Conservation (phyloP, 53 echinoderm and acorn worm species). For the Hippasteria phrygiana region DNA sequence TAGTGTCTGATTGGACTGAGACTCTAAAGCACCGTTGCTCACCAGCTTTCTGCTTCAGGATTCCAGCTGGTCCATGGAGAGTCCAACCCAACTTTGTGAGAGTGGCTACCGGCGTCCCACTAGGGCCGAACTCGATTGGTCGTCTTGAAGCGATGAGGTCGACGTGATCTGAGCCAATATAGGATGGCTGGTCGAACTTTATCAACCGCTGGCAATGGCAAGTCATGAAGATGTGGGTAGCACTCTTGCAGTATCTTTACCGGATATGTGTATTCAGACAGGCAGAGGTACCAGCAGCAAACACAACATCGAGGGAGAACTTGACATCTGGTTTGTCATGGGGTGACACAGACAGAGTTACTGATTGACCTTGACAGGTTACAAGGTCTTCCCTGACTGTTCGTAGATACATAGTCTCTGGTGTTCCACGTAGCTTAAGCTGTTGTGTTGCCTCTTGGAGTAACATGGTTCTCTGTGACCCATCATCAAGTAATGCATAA, state of each 20-base stretch:
- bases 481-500: slow-evolving; percentile 51
- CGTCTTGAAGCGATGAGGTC: slow-evolving; percentile 22
- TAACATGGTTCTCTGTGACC: slow-evolving; percentile 41
- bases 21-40: slow-evolving; percentile 14
- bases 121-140: slow-evolving; percentile 41
- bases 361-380: slow-evolving; percentile 23
- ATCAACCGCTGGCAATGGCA: slow-evolving; percentile 20
- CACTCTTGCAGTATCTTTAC: neutral
- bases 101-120: slow-evolving; percentile 35
- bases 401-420: slow-evolving; percentile 28
- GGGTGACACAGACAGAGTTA: slow-evolving; percentile 30
- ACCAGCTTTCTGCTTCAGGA: slow-evolving; percentile 17
- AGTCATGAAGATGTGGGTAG: neutral
- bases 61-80: slow-evolving; percentile 35
- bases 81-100: slow-evolving; percentile 46
- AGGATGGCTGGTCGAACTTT: slow-evolving; percentile 36
- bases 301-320: neutral
- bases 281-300: slow-evolving; percentile 12
- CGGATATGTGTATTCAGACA: slow-evolving; percentile 15
- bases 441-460: slow-evolving; percentile 1
- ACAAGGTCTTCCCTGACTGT: slow-evolving; percentile 30
- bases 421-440: neutral
- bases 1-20: neutral
- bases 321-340: slow-evolving; percentile 12
- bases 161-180: slow-evolving; percentile 47